Evolutionary conservation across 1,140 invertebrate genomes (phyloP), one percentile per base, ranked within the genome.

Genomic region (Xylocopa sonorina): DNA sequence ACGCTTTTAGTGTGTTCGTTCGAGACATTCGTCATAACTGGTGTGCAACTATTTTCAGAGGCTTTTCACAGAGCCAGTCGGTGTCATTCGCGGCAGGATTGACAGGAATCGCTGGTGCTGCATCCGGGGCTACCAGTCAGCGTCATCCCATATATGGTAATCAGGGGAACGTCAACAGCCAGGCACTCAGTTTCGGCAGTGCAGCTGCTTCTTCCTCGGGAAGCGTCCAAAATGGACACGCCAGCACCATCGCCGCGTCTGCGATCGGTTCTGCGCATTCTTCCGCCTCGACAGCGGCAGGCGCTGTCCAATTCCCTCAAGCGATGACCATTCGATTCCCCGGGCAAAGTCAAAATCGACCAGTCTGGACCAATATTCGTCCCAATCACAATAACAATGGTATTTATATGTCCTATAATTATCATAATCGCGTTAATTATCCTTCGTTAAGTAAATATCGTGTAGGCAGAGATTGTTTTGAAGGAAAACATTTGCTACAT

Each of bases 21-120:
- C n/a, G n/a, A n/a, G n/a, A n/a, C n/a, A n/a, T n/a, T n/a, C n/a
- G n/a, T n/a, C n/a, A n/a, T n/a, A 50, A 53, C 46, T 12, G 0
- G 29, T 46, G 6, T 38, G 41, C 43, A 41, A 53, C 51, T 68
- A 1, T 58, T 48, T 12, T 9, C 24, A 60, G 48, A 0, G 21
- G 77, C 1, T 53, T 90, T 32, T 89, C 91, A 3, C 83, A 88
- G 24, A 93, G 92, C 77, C 88, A 89, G 68, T 92, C 91, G 12
- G 85, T 87, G 41, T 90, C 91, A 0, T 88, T 92, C 67, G 82
- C 91, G 5, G 88, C 88, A 0, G 91, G 92, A 72, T 77, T 80
- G 18, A 69, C 81, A 1, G 82, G 81, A 27, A 64, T 83, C 2
- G 34, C 76, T 32, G 67, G 68, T 14, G 57, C 81, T 24, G 24